A percentile compares a stretch with the other conserved stretches of the same genome.
Evolutionary conservation across 2,113 vertebrate species (phyloP).

Genomic region (Ochotona princeps): DNA sequence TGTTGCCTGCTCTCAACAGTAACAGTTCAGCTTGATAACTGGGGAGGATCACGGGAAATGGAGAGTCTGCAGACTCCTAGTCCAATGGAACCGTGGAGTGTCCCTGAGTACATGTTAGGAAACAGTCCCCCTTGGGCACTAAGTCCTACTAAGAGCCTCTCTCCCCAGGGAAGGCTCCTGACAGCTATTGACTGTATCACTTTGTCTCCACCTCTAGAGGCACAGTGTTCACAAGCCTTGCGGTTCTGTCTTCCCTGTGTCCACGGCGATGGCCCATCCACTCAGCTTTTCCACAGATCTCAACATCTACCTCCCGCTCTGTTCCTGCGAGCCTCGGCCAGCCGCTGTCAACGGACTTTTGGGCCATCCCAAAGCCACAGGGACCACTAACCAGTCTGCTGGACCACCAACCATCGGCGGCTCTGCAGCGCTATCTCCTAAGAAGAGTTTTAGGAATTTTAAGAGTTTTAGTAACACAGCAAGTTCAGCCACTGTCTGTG

Average conservation of each 20-base stretch:
- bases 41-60: not conserved
- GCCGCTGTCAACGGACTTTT: not conserved
- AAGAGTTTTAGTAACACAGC: no score
- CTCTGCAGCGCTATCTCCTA: not conserved
- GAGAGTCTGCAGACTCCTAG: not conserved
- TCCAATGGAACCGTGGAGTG: not conserved
- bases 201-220: not conserved
- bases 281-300: not conserved
- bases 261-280: not conserved
- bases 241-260: not conserved
- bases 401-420: no score
- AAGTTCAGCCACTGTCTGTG: no score
- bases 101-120: not conserved
- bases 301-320: not conserved
- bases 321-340: not conserved
- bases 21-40: not conserved
- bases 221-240: not conserved
- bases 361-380: not conserved
- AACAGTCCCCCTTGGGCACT: not conserved
- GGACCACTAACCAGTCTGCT: not conserved
- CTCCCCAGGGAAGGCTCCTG: not conserved
- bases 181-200: not conserved
- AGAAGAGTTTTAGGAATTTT: not conserved
- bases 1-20: not conserved
- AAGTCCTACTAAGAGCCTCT: not conserved